Percentiles rank a stretch among this genome's conserved stretches.
Conservation (phyloP, 2,113 vertebrate species). For the Ceyx cyanopectus region DNA sequence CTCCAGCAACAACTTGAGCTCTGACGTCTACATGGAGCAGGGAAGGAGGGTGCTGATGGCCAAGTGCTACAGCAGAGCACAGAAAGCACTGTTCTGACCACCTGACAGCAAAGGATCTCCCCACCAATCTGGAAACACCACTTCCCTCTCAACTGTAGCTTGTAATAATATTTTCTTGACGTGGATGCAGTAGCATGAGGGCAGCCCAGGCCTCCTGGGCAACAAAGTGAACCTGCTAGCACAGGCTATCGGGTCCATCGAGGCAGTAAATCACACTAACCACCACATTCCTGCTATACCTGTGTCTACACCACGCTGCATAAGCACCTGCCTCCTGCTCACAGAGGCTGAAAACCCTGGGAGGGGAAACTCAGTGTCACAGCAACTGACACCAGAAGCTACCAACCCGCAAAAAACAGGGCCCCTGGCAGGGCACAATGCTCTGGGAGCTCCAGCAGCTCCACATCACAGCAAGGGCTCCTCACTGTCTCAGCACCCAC, state of each 20-base stretch:
- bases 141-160: background rate
- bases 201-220: background rate
- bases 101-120: fast-evolving
- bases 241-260: background rate
- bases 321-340: background rate
- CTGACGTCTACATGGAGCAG: background rate
- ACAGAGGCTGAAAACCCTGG: background rate
- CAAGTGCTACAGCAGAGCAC: background rate
- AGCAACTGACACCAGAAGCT: background rate
- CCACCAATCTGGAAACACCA: fast-evolving
- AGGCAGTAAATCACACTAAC: background rate
- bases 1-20: background rate
- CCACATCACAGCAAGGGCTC: fast-evolving
- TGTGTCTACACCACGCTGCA: fast-evolving
- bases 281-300: background rate
- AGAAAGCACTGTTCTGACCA: background rate
- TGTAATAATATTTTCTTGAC: background rate
- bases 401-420: background rate
- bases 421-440: background rate
- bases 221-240: background rate
- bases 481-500: background rate
- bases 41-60: background rate
- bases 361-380: background rate
- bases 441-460: background rate
- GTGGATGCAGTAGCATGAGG: fast-evolving